Evolutionary conservation across 2,797 vertebrate species (phyloP).

Genomic region (Poecilia gillii): DNA sequence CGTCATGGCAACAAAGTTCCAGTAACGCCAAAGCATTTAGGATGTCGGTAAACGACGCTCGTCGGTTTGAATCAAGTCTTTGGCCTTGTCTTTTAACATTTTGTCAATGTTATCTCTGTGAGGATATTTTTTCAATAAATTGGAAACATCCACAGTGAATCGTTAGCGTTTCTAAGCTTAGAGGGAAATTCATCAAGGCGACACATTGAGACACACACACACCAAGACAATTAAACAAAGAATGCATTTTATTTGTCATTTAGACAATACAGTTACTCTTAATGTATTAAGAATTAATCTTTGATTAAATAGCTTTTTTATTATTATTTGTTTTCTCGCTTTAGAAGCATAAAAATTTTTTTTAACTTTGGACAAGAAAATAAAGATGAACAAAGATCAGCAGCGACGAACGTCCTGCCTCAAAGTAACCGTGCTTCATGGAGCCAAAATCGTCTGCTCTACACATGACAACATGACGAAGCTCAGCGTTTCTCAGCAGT

Average conservation of each 20-base stretch:
- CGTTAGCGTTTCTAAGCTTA: neutral
- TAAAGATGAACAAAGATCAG: neutral
- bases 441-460: neutral
- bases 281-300: conserved; percentile 51
- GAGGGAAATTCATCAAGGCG: neutral
- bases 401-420: neutral
- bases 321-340: conserved; percentile 7
- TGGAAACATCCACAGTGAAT: neutral
- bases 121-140: neutral
- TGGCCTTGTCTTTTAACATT: neutral
- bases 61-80: neutral
- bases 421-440: neutral
- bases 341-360: neutral
- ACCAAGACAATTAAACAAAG: conserved; percentile 10
- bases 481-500: neutral
- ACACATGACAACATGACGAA: conserved; percentile 8
- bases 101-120: neutral
- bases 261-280: conserved; percentile 22
- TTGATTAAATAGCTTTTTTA: conserved; percentile 45
- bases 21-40: neutral
- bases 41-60: neutral
- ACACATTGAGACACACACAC: neutral
- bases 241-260: conserved; percentile 32
- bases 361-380: neutral
- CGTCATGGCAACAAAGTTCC: conserved; percentile 83